A percentile compares a stretch with the other conserved stretches of the same genome.
Evolutionary conservation across 2,113 vertebrate species (phyloP).

Genomic region (Prionailurus viverrinus): DNA sequence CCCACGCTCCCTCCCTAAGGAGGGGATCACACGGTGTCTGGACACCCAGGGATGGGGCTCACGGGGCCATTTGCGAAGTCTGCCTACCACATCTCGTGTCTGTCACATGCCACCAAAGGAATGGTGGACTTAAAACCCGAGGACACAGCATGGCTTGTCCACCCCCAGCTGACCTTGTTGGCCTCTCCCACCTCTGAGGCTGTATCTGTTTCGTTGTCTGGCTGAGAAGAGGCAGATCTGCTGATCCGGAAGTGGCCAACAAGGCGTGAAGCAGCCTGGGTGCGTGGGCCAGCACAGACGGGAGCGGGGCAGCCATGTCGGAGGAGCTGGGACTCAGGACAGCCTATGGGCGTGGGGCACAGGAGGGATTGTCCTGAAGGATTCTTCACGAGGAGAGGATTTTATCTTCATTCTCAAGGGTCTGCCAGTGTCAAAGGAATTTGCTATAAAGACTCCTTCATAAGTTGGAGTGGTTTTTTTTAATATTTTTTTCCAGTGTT

Average conservation of each 20-base stretch:
- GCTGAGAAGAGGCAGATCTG: neutral
- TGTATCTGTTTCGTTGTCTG: neutral
- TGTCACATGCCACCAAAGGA: neutral
- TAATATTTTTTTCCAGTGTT: too few relatives aligned
- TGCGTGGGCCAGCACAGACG: neutral
- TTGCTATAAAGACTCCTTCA: neutral
- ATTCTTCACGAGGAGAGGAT: neutral
- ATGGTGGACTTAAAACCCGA: neutral
- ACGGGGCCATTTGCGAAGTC: neutral
- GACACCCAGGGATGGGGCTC: neutral
- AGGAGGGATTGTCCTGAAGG: neutral
- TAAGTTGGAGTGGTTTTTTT: neutral
- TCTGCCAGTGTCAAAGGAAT: neutral
- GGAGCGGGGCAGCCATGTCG: accelerated
- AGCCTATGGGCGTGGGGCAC: neutral
- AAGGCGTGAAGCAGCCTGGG: neutral
- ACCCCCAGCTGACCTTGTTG: neutral
- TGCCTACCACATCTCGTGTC: neutral
- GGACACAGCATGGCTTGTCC: neutral
- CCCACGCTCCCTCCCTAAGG: neutral
- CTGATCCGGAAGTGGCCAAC: neutral
- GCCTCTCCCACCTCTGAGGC: neutral
- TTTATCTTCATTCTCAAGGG: neutral
- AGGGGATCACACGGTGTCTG: neutral
- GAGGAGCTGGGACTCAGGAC: neutral